These are phyloP conservation scores for Myotis davidii DNA, from an alignment of 2,113 vertebrate species.

Conservation along the genomic window DNA sequence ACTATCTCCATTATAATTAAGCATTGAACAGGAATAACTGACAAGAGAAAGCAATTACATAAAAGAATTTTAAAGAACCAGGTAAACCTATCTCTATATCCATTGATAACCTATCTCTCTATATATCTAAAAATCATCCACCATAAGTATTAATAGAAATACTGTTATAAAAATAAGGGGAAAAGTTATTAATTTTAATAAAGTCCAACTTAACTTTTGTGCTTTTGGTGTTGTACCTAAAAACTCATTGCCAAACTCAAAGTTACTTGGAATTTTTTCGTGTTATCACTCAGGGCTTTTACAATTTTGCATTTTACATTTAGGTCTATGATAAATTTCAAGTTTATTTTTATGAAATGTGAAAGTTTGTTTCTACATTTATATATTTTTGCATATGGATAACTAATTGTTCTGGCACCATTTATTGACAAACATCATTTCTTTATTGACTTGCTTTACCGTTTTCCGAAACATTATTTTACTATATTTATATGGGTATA, in stretches of 20 bases:
- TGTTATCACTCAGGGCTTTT: neutral
- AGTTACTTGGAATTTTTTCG: neutral
- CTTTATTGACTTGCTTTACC: neutral
- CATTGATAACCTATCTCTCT: neutral
- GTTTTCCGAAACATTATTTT: neutral
- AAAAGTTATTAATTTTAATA: too few relatives aligned
- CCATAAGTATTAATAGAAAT: neutral
- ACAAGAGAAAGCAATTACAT: neutral
- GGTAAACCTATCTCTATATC: neutral
- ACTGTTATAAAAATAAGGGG: neutral
- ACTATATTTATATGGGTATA: neutral
- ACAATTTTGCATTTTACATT: neutral
- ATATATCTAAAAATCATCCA: neutral
- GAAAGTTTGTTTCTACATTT: neutral
- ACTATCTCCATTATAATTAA: neutral
- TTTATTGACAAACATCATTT: neutral
- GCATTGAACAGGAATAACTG: neutral
- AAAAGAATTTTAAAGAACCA: neutral
- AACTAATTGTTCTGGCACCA: too few relatives aligned
- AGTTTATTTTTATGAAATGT: neutral
- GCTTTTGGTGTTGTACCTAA: too few relatives aligned
- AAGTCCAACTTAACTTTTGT: too few relatives aligned
- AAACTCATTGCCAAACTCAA: too few relatives aligned
- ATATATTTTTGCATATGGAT: neutral
- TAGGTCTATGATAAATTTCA: neutral